These are phyloP conservation scores for Ips nitidus DNA, from an alignment of 1,140 invertebrate species.

Conservation along the genomic window DNA sequence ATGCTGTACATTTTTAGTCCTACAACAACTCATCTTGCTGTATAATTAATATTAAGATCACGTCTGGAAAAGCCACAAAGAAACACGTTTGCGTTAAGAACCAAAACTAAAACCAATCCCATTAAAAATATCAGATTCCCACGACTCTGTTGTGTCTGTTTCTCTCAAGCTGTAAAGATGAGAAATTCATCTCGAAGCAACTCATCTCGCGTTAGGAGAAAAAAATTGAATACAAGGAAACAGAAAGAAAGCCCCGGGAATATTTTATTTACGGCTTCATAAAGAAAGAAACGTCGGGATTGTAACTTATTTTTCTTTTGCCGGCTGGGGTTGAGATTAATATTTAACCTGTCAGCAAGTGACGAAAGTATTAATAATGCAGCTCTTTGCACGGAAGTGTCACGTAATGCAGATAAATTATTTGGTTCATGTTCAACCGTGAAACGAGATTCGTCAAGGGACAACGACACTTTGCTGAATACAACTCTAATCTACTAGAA, in stretches of 20 bases:
- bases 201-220: not conserved
- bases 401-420: conserved; percentile 12
- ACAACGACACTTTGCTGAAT: not conserved
- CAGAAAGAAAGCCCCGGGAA: not conserved
- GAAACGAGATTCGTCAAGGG: not conserved
- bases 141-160: no score
- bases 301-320: not conserved
- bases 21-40: no score
- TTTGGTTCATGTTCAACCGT: not conserved
- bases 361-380: conserved; percentile 11
- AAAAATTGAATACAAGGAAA: conserved; percentile 5
- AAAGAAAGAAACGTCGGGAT: not conserved
- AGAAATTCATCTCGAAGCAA: not conserved
- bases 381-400: conserved; percentile 4
- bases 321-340: not conserved
- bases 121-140: no score
- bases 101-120: no score
- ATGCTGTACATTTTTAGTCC: no score
- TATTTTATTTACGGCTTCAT: conserved; percentile 10
- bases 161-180: no score
- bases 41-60: no score
- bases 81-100: no score
- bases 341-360: conserved; percentile 11
- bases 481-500: no score
- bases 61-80: no score